A percentile compares a stretch with the other conserved stretches of the same genome.
phyloP scores from a whole-genome alignment of 2,113 vertebrate genomes.

The Corydoras maculifer region DNA sequence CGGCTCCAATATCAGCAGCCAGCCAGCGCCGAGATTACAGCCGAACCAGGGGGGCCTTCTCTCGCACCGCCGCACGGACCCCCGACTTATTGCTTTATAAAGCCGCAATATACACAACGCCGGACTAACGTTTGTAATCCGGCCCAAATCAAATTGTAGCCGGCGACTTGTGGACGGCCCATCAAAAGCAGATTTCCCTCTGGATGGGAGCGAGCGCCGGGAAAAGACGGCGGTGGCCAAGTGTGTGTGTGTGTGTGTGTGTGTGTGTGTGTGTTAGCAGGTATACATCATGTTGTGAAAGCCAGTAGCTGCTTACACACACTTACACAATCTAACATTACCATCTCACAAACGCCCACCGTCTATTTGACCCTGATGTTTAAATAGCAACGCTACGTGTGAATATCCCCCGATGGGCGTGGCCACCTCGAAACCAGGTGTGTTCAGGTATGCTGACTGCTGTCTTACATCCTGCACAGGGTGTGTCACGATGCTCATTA shows the following conservation, averaged over 20 bases:
- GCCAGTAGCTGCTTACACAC: too few species aligned
- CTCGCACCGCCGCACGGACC: slow-evolving; percentile 20
- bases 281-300: not conserved
- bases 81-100: slow-evolving; percentile 45
- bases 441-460: too few species aligned
- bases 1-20: slow-evolving; percentile 41
- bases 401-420: too few species aligned
- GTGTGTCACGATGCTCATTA: too few species aligned
- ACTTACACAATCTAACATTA: too few species aligned
- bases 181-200: slow-evolving; percentile 35
- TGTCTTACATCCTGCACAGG: too few species aligned
- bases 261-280: not conserved
- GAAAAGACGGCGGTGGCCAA: slow-evolving; percentile 5
- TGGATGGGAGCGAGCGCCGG: slow-evolving; percentile 14
- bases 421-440: too few species aligned
- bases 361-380: too few species aligned
- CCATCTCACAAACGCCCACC: too few species aligned
- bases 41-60: slow-evolving; percentile 32
- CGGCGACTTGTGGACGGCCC: slow-evolving; percentile 12
- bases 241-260: not conserved
- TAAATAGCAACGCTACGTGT: too few species aligned
- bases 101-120: slow-evolving; percentile 41
- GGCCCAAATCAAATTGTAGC: slow-evolving; percentile 43
- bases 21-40: slow-evolving; percentile 37
- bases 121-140: slow-evolving; percentile 42